Base-by-base conservation (phyloP, 2,797 vertebrate species). In the Catamblyrhynchus diadema region DNA sequence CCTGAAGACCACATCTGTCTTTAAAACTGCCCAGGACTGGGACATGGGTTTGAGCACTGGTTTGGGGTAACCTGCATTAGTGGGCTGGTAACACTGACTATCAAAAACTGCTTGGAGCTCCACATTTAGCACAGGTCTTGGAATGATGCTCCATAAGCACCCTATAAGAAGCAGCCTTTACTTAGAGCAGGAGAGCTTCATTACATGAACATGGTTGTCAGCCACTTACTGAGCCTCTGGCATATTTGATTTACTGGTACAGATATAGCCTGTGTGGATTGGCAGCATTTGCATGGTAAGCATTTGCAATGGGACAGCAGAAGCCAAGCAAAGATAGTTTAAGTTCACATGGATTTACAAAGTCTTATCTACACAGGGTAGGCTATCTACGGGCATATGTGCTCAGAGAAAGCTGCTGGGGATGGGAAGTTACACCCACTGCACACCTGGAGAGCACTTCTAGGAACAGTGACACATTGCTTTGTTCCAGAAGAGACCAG, bases 111-210 rank as follows among this genome's bases (percentile, higher is more conserved):
- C 33, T 6, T 5, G 25, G n/a, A 73, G 47, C 12, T 54, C 12
- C 51, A 32, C 14, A 21, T 56, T 75, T 56, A 69, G 30, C 45
- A 41, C 22, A 57, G 67, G 35, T 24, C 67, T 72, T 9, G 3
- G 30, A 84, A 64, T 0, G 1, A 48, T 32, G 50, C 17, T 44
- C 45, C 48, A 3, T 35, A 11, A 85, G 35, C 0, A 1, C 9
- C 10, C 4, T 12, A 1, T 21, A 42, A 7, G 33, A 81, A 53
- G 32, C 6, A 32, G 9, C 13, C 35, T 57, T 74, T 32, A 16
- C 47, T 47, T 27, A 51, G 22, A 71, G 18, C 25, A 45, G 15
- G 27, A 80, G 67, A 79, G 19, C 14, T 87, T 61, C 5, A 5
- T 30, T 61, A 39, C 13, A n/a, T 12, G 30, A 71, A 45, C 11